Evolutionary conservation across 2,113 vertebrate genomes (phyloP).

Genomic region (Macheiramphus alcinus): DNA sequence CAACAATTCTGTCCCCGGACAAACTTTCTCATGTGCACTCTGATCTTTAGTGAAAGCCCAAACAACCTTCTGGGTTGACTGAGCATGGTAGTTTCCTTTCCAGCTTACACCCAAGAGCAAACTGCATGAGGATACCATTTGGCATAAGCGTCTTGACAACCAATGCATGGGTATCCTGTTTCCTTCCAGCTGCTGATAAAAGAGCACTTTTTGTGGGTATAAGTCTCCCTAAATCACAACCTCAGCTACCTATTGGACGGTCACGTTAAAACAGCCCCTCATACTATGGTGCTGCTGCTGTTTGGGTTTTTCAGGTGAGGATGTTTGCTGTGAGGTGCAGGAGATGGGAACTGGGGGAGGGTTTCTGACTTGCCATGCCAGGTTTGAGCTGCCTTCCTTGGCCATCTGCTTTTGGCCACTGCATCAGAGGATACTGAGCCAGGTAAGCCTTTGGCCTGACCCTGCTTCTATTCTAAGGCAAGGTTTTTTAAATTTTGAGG

Average conservation of each 20-base stretch:
- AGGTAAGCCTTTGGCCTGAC: not conserved
- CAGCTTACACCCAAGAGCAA: not conserved
- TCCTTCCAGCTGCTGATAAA: not conserved
- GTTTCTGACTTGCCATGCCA: not conserved
- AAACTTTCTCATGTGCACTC: not conserved
- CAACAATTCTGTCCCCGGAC: not conserved
- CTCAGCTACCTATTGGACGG: not conserved
- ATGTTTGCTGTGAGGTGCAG: not conserved
- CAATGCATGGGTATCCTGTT: not conserved
- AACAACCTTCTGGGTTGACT: not conserved
- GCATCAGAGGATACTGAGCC: not conserved
- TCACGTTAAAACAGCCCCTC: not conserved
- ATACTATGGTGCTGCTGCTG: not conserved
- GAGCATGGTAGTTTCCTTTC: not conserved
- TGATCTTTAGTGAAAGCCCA: not conserved
- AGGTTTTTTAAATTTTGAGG: not conserved
- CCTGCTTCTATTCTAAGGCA: not conserved
- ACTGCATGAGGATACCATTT: not conserved
- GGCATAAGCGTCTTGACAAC: not conserved
- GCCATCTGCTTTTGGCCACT: not conserved
- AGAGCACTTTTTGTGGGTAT: not conserved
- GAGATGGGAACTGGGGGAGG: not conserved
- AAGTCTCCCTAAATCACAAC: not conserved
- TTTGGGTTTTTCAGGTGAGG: not conserved
- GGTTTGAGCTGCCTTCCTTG: not conserved